These are phyloP conservation scores for Tauraco erythrolophus DNA, from an alignment of 2,113 vertebrate genomes.

Conservation along the genomic window DNA sequence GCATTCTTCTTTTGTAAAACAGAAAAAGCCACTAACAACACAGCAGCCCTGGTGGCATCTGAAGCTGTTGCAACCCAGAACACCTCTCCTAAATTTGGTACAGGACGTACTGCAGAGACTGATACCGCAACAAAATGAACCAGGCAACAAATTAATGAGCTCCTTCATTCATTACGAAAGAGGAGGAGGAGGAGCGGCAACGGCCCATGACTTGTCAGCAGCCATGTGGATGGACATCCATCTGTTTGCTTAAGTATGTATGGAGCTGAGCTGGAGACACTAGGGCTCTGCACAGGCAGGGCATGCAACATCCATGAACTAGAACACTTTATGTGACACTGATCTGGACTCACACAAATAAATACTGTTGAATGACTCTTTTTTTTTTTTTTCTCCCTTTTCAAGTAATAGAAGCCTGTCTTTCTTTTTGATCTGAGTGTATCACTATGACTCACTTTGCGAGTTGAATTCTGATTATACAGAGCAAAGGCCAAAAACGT, in stretches of 20 bases:
- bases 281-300: neutral
- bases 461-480: neutral
- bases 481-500: slow-evolving; percentile 15
- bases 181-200: neutral
- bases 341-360: neutral
- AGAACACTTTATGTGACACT: neutral
- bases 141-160: neutral
- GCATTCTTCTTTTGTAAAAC: neutral
- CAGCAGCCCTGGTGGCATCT: neutral
- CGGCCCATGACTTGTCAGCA: neutral
- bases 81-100: neutral
- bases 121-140: neutral
- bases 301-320: neutral
- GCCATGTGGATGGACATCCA: neutral
- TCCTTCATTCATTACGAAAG: neutral
- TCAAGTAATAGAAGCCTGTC: neutral
- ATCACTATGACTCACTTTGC: slow-evolving; percentile 6
- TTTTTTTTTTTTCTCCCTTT: neutral
- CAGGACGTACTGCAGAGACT: neutral
- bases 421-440: neutral
- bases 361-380: neutral
- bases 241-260: neutral
- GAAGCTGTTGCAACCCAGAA: neutral
- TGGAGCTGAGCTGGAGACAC: neutral
- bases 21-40: neutral